Evolutionary conservation across 2,113 vertebrate species (phyloP), one percentile per base, ranked within the genome.

Genomic region (Lasiurus cinereus): DNA sequence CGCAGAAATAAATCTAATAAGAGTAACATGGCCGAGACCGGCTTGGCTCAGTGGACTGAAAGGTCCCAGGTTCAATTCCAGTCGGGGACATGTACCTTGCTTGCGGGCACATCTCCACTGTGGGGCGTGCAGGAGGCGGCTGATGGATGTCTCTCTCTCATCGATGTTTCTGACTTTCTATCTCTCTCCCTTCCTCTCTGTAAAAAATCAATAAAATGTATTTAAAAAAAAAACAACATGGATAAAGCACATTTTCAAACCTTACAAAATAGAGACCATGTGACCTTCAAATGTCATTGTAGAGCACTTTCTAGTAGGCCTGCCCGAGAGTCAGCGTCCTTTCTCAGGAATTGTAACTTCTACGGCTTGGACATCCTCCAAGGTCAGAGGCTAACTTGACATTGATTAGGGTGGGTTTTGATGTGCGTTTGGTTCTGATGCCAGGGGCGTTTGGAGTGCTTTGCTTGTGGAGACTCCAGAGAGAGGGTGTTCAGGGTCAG

Each of bases 1-100:
- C 77, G 66, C 39, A 82, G 64, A 73, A 69, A 6, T 39, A 69
- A 94, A 62, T 62, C 69, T 7, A 91, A 91, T 86, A 89, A 90
- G 48, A 88, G 11, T 90, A n/a, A 78, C 67, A 82, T 64, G 10
- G 39, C 39, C 39, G 39, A 39, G 39, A 39, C 39, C 39, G 5
- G 39, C 39, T 39, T 39, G 39, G 39, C 39, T 39, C 39, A 39
- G 39, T 39, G 39, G 39, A 39, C 39, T 39, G 39, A 39, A 39
- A 39, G 39, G 39, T 39, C 39, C 39, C 39, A 5, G 39, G 39
- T 39, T 39, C 39, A 5, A 39, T 39, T 39, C 39, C 5, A 5
- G 39, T 39, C 39, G 39, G 5, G 39, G 39, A 5, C 39, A 39
- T 39, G 39, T 39, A 5, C 39, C 39, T 39, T 39, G 39, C 39